Evolutionary conservation across 2,113 vertebrate genomes (phyloP).

Genomic region (Dolichotis patagonum): DNA sequence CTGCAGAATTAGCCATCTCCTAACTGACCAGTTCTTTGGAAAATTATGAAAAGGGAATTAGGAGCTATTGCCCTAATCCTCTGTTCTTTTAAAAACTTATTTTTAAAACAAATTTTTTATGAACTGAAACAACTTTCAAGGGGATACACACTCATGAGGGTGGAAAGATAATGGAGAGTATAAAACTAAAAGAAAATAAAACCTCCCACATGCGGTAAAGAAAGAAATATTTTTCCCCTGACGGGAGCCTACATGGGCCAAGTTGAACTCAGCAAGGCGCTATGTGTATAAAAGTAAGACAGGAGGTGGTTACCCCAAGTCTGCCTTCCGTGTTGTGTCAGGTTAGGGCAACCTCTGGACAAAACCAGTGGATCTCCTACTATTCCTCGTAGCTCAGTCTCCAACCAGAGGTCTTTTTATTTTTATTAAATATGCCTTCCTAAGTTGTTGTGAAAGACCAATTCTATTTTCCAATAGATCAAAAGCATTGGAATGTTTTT

Average conservation of each 20-base stretch:
- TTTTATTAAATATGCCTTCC: neutral
- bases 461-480: neutral
- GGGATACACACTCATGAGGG: neutral
- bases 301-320: neutral
- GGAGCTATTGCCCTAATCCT: neutral
- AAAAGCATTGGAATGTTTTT: conserved; percentile 4
- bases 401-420: neutral
- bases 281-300: neutral
- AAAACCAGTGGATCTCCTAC: neutral
- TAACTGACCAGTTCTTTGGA: neutral
- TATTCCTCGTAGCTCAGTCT: neutral
- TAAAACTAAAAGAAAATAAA: neutral
- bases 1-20: neutral
- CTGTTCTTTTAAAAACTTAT: conserved; percentile 36
- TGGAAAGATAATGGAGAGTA: neutral
- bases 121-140: neutral
- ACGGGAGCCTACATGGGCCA: rapidly evolving
- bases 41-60: neutral
- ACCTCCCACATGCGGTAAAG: neutral
- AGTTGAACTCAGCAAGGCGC: neutral
- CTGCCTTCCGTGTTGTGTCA: neutral
- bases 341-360: rapidly evolving
- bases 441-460: neutral
- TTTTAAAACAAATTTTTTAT: conserved; percentile 37
- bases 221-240: neutral